Percentiles rank a stretch among this genome's conserved stretches.
Evolutionary conservation across 64 coral and sea anemone genomes (phyloP).

Genomic region (Montipora efflorescens): DNA sequence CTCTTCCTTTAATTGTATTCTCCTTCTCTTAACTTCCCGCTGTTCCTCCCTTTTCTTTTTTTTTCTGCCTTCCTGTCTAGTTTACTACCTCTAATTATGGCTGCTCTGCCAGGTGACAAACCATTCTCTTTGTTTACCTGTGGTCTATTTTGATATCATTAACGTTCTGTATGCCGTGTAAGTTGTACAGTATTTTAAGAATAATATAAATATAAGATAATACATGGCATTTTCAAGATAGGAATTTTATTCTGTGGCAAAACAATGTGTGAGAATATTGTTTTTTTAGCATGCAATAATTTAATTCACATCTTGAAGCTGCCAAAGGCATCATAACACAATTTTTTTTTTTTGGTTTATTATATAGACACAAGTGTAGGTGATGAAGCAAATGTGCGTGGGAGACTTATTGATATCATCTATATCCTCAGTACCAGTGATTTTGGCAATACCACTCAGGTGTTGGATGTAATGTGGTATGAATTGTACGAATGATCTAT

Average conservation of each 20-base stretch:
- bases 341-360: constrained; percentile 28
- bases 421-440: constrained; percentile 9
- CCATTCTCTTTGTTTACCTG: constrained; percentile 65
- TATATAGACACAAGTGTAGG: constrained; percentile 49
- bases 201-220: constrained; percentile 15
- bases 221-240: constrained; percentile 48
- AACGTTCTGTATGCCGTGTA: constrained; percentile 23
- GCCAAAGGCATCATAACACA: constrained; percentile 37
- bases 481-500: constrained; percentile 5
- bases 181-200: neutral
- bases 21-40: constrained; percentile 24
- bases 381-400: neutral
- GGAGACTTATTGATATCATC: constrained; percentile 17
- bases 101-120: constrained; percentile 39
- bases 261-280: constrained; percentile 31
- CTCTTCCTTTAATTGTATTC: constrained; percentile 40
- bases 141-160: constrained; percentile 47
- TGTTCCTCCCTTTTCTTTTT: constrained; percentile 43
- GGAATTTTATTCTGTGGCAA: constrained; percentile 32
- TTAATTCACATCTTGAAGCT: constrained; percentile 53
- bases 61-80: constrained; percentile 55
- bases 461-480: constrained; percentile 8
- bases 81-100: constrained; percentile 32
- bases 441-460: neutral
- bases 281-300: constrained; percentile 39